A percentile compares a stretch with the other conserved stretches of the same genome.
phyloP scores from a whole-genome alignment of 2,113 vertebrate genomes.

The Ascaphus truei region DNA sequence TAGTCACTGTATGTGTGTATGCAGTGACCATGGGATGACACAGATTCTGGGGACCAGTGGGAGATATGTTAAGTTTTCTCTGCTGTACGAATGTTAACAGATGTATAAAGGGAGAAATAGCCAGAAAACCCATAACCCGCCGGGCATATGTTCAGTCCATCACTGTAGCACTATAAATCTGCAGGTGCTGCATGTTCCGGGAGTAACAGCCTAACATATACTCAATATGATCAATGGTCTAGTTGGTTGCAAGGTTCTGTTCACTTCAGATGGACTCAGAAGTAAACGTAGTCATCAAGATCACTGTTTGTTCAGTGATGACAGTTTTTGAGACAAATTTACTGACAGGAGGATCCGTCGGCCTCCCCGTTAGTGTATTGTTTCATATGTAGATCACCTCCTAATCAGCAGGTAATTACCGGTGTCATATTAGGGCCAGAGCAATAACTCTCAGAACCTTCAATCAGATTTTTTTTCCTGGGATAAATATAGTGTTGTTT shows the following conservation, averaged over 20 bases:
- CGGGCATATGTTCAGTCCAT: background rate
- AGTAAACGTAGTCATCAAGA: no score
- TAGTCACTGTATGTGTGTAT: no score
- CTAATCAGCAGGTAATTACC: slow-evolving; percentile 31
- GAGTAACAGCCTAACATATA: no score
- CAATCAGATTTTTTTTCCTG: slow-evolving; percentile 21
- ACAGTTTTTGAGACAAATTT: background rate
- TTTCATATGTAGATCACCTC: slow-evolving; percentile 27
- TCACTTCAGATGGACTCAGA: no score
- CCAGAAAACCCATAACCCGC: background rate
- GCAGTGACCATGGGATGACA: no score
- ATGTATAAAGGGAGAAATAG: background rate
- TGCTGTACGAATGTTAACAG: no score
- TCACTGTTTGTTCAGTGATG: background rate
- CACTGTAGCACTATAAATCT: no score
- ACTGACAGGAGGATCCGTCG: slow-evolving; percentile 15
- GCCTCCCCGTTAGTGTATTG: slow-evolving; percentile 10
- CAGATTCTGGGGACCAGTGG: background rate
- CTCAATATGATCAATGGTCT: no score
- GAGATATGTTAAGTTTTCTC: no score
- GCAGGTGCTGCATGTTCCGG: no score
- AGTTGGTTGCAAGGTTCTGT: no score
- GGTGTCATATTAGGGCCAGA: slow-evolving; percentile 23
- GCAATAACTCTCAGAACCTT: slow-evolving; percentile 13
- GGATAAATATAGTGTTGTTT: background rate